A percentile compares a stretch with the other conserved stretches of the same genome.
phyloP scores from a whole-genome alignment of 2,888 invertebrate species.

The Epinotia brunnichana region DNA sequence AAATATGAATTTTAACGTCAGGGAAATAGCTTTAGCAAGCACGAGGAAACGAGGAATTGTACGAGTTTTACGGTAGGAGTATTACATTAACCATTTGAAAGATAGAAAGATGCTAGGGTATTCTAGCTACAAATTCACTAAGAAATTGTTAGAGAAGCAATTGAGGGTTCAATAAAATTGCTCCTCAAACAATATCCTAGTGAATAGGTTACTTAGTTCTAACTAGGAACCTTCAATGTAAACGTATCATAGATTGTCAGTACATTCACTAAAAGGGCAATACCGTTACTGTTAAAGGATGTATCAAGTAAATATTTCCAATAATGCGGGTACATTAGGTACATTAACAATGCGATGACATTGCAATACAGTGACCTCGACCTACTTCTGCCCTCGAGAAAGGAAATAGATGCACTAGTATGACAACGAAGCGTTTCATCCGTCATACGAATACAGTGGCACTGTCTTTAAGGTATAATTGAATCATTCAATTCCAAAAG shows the following conservation, averaged over 20 bases:
- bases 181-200: no score
- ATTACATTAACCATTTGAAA: no score
- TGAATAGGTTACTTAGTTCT: no score
- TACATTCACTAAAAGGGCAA: not conserved
- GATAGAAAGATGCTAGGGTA: no score
- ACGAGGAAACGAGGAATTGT: not conserved
- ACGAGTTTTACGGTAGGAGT: not conserved
- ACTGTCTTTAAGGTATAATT: not conserved
- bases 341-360: conserved; percentile 20
- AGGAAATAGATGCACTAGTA: not conserved
- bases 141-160: no score
- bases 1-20: not conserved
- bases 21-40: not conserved
- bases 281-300: conserved; percentile 10
- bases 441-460: not conserved
- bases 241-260: no score
- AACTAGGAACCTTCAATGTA: no score
- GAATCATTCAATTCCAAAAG: not conserved
- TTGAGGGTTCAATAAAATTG: no score
- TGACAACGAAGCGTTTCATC: not conserved
- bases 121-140: no score
- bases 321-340: no score
- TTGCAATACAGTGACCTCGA: conserved; percentile 19
- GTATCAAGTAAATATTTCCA: not conserved
- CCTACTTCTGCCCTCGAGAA: conserved; percentile 18